Base-by-base conservation (phyloP, 2,797 vertebrate species). In the Sebastes baramenuke region DNA sequence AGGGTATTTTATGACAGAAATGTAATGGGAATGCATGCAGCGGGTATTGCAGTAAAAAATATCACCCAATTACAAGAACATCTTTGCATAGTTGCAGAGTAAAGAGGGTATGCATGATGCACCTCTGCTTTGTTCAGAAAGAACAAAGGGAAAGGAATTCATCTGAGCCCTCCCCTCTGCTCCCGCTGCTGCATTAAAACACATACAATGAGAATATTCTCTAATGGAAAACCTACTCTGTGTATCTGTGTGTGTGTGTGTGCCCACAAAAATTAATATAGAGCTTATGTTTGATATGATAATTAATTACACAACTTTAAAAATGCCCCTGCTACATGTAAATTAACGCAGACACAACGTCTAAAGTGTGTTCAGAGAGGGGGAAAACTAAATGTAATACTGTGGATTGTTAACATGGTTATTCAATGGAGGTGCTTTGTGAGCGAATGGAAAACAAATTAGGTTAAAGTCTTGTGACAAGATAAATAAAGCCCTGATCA, bases 401-500 rank as follows among this genome's bases (percentile, higher is more conserved):
- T 32, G 66, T 24, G 73, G 76, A 87, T 81, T 80, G 91, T 90
- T 89, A 88, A 89, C 82, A 81, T 72, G 60, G 84, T 91, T 86
- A 87, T 92, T 92, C 89, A 89, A 92, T 89, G 77, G 81, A 86
- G 85, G 89, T 80, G 82, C 87, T 93, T 89, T 88, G 89, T 88
- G 91, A 89, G 79, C 36, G 84, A 90, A 91, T 83, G 88, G 85
- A 80, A 91, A 94, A 93, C 93, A 93, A 92, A 94, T 94, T 89
- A 92, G 91, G 86, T 92, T 90, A 85, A 94, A 90, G 87, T 92
- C 88, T 88, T 86, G 84, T 89, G 92, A 93, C 94, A 92, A 86
- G 90, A 94, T 90, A 90, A 93, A 94, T 92, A 92, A 93, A 93
- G 88, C 88, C 86, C 71, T 87, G 92, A 94, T 94, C 92, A 94